Evolutionary conservation across 2,888 invertebrate genomes (phyloP).

Genomic region (Hyposoter dolosus): DNA sequence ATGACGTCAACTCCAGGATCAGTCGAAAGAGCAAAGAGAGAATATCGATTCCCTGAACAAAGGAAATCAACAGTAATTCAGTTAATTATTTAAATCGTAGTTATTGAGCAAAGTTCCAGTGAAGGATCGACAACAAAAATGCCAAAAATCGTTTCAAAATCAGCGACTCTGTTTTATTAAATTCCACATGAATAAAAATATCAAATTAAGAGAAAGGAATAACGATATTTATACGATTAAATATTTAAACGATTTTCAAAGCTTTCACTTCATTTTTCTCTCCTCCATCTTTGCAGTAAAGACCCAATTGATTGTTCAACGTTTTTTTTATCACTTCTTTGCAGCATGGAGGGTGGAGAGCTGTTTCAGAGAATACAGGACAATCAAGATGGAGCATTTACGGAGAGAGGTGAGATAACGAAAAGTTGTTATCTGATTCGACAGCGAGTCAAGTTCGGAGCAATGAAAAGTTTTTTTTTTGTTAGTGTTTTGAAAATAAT

Average conservation of each 20-base stretch:
- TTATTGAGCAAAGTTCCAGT: neutral
- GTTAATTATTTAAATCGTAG: neutral
- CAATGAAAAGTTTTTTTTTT: neutral
- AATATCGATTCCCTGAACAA: neutral
- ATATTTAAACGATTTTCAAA: neutral
- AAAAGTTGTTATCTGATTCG: slow-evolving; percentile 40
- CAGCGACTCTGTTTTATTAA: neutral
- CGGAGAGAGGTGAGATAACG: slow-evolving; percentile 90
- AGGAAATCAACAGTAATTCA: neutral
- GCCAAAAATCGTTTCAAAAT: too few species aligned
- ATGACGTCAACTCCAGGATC: neutral
- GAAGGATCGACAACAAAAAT: neutral
- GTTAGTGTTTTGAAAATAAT: neutral
- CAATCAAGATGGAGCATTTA: slow-evolving; percentile 97
- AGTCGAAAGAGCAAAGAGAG: neutral
- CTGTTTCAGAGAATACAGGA: slow-evolving; percentile 99
- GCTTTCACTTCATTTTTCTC: neutral
- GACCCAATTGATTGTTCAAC: neutral
- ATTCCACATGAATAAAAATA: neutral
- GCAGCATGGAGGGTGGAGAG: slow-evolving; percentile 98
- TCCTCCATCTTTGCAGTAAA: neutral
- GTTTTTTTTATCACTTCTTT: slow-evolving; percentile 65
- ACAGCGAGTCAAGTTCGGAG: neutral
- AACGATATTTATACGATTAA: neutral
- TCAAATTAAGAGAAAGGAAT: neutral